Conservation (phyloP, 2,113 vertebrate species). For the Urocitellus parryii region DNA sequence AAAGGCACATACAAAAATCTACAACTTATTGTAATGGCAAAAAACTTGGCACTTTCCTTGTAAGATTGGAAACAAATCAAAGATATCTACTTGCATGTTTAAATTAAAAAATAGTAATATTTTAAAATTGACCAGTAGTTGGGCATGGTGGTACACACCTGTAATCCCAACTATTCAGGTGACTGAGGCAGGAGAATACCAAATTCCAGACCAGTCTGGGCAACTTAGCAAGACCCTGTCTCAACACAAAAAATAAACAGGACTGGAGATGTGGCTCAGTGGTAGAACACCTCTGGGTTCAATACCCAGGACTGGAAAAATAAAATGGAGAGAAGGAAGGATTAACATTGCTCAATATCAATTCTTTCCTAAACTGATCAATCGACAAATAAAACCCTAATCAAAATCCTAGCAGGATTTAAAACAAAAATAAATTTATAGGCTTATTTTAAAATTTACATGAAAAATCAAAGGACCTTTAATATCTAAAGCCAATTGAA, state of each 20-base stretch:
- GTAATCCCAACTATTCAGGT: not conserved
- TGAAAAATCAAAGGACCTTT: not conserved
- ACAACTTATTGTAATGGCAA: not conserved
- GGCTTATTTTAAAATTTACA: not conserved
- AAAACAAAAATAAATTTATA: not conserved
- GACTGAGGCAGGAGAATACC: not conserved
- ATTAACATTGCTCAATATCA: not conserved
- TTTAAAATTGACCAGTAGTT: too few relatives aligned
- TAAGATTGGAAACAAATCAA: not conserved
- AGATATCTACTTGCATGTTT: not conserved
- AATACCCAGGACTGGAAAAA: not conserved
- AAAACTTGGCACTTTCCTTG: not conserved
- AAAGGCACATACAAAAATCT: not conserved
- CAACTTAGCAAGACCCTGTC: not conserved
- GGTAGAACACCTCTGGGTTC: not conserved
- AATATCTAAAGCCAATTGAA: not conserved
- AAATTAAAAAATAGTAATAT: too few relatives aligned
- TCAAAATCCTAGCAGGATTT: not conserved
- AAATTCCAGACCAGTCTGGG: not conserved
- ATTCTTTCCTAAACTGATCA: not conserved
- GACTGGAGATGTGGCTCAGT: not conserved
- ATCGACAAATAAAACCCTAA: not conserved
- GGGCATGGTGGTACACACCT: not conserved
- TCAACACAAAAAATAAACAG: not conserved
- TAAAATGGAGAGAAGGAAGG: not conserved